Evolutionary conservation across 1,140 invertebrate species (phyloP).

Genomic region (Megalonaias nervosa): DNA sequence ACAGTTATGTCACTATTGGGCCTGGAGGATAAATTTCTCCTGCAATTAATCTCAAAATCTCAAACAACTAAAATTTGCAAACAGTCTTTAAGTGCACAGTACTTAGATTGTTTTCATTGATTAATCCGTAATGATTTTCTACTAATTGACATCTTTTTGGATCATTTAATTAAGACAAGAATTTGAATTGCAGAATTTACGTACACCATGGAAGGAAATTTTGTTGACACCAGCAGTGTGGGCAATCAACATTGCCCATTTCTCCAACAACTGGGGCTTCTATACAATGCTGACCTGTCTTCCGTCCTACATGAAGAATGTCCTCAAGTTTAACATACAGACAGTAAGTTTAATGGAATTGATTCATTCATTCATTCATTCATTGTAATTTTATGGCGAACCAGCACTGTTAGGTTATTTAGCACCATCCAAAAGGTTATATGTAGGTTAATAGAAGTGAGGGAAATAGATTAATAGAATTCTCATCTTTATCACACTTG

Average conservation of each 20-base stretch:
- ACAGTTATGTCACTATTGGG: too few relatives aligned
- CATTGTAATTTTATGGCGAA: neutral
- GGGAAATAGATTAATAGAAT: neutral
- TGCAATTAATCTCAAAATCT: too few relatives aligned
- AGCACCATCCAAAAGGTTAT: too few relatives aligned
- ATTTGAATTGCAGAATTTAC: conserved; percentile 42
- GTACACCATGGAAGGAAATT: conserved; percentile 64
- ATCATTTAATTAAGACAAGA: neutral
- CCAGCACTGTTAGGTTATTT: too few relatives aligned
- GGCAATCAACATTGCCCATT: conserved; percentile 61
- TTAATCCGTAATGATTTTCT: too few relatives aligned
- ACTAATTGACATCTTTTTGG: neutral
- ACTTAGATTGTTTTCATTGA: too few relatives aligned
- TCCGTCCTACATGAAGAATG: conserved; percentile 67
- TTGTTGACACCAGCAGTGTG: conserved; percentile 61
- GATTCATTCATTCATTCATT: neutral
- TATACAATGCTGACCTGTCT: conserved; percentile 66
- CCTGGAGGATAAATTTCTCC: too few relatives aligned
- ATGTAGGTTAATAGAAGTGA: neutral
- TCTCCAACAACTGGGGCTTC: conserved; percentile 68
- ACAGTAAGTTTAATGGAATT: conserved; percentile 43
- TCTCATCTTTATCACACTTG: neutral
- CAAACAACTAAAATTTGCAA: too few relatives aligned
- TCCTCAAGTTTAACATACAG: conserved; percentile 68
- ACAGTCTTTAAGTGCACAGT: too few relatives aligned